Evolutionary conservation across 2,113 vertebrate species (phyloP), one percentile per base, ranked within the genome.

Genomic region (Micronycteris hirsuta): DNA sequence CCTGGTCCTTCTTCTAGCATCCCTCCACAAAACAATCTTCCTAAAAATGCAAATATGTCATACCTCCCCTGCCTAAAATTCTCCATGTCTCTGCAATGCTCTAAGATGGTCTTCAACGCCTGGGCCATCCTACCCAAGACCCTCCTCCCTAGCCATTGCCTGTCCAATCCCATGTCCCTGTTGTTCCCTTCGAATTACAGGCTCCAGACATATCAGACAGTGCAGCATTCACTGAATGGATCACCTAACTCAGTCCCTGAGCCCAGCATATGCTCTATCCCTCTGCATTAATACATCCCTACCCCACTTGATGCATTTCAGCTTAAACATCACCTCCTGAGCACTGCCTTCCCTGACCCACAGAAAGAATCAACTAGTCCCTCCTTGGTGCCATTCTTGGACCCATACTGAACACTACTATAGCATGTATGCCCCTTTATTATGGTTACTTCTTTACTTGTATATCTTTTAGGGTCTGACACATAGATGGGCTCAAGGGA

Each of bases 181-280:
- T n/a, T 38, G 11, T 28, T 16, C 33, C 43, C 36, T 38, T 41
- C 43, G 80, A 3, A 49, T 41, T 8, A 5, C 0, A 82, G 83
- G 7, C 17, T 77, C 4, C 65, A 88, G 41, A 52, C 36, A 52
- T 2, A 16, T 7, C 61, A 7, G 26, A 47, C 26, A 15, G 47
- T 17, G n/a, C 7, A 47, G 33, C 14, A 4, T 31, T 36, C 36
- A 26, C 16, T 19, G 33, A 38, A 22, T 15, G 47, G 47, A 7
- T 78, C 19, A 6, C n/a, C 8, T 5, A 1, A 17, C 12, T 90
- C 28, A 12, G 7, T 24, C 4, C 1, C 45, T 2, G 0, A 13
- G 1, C 17, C 24, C 11, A 38, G 5, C 15, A 36, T 14, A 6
- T 20, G 4, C 28, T 83, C n/a, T 10, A 6, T 4, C 47, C 43